Evolutionary conservation across 30 jellyfish, hydroid and myxozoan genomes (phyloP).

Genomic region (Nemopilema nomurai): DNA sequence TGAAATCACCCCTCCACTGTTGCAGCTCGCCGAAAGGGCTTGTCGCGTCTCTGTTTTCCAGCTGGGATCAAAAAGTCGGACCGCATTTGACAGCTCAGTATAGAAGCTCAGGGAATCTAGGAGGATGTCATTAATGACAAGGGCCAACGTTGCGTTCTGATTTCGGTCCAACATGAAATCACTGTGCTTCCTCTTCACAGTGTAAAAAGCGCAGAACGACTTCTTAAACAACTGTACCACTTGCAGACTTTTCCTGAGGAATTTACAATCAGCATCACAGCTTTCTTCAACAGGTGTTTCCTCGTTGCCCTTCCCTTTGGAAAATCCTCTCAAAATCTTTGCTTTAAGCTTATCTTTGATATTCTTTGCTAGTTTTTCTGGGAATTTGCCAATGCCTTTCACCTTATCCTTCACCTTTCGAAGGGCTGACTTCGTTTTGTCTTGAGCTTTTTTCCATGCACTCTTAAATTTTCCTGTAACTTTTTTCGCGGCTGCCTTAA

Average conservation of each 20-base stretch:
- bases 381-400: conserved; percentile 1
- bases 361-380: conserved; percentile 25
- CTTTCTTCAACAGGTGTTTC: not conserved
- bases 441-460: conserved; percentile 24
- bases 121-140: conserved; percentile 1
- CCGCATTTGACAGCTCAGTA: not conserved
- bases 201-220: conserved; percentile 42
- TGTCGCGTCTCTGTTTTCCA: not conserved
- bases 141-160: conserved; percentile 13
- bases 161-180: conserved; percentile 45
- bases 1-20: not conserved
- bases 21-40: conserved; percentile 4
- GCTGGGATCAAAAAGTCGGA: not conserved
- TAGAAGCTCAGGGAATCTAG: conserved; percentile 29
- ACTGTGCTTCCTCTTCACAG: conserved; percentile 20
- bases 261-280: conserved; percentile 41
- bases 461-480: conserved; percentile 18
- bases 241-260: not conserved
- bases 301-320: conserved; percentile 15
- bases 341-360: conserved; percentile 4
- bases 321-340: not conserved
- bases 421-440: conserved; percentile 9
- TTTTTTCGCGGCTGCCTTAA: conserved; percentile 20
- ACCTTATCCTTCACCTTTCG: conserved; percentile 11
- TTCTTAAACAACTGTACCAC: conserved; percentile 36